Base-by-base conservation (phyloP, 2,797 vertebrate species). In the Gadopsis marmoratus region DNA sequence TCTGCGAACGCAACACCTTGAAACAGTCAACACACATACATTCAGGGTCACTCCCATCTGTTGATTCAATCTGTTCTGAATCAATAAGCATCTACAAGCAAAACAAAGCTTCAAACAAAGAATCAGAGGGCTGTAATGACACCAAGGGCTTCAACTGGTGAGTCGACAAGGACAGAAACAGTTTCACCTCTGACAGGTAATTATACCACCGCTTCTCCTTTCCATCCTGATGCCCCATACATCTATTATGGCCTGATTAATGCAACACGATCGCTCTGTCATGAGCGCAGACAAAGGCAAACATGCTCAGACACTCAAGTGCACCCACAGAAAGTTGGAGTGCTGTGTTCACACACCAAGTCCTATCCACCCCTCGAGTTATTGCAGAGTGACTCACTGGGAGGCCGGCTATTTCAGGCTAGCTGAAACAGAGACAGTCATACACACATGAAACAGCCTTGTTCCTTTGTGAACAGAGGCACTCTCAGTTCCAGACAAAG, bases 351-450 rank as follows among this genome's bases (percentile, higher is more conserved):
- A 79, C 71, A 58, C 79, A 81, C 59, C 33, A 33, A 86, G 77
- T 81, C 85, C 76, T 50, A 63, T 78, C 56, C 86, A 78, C 55
- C 83, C 88, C 87, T 73, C 45, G 50, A 79, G 88, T 77, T 75
- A 61, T 21, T 53, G 75, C 43, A 50, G 77, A 83, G 78, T 94
- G 94, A 94, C 77, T 93, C 93, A 94, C 80, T 50, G 82, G 5
- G 85, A 86, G 88, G 86, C 83, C 7, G 45, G 86, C 90, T 92
- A 94, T 94, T 93, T 92, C 83, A 87, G 89, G 86, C 88, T 74
- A 78, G 87, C 84, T 89, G 86, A 88, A 93, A 91, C 90, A 72
- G 81, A 93, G 81, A 90, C 92, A 92, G 86, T 90, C 88, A 93
- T 69, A 91, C 81, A 84, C 89, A 87, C 86, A 92, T 86, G 89